A percentile compares a stretch with the other conserved stretches of the same genome.
phyloP scores from a whole-genome alignment of 2,113 vertebrate genomes.

The Strigops habroptila region DNA sequence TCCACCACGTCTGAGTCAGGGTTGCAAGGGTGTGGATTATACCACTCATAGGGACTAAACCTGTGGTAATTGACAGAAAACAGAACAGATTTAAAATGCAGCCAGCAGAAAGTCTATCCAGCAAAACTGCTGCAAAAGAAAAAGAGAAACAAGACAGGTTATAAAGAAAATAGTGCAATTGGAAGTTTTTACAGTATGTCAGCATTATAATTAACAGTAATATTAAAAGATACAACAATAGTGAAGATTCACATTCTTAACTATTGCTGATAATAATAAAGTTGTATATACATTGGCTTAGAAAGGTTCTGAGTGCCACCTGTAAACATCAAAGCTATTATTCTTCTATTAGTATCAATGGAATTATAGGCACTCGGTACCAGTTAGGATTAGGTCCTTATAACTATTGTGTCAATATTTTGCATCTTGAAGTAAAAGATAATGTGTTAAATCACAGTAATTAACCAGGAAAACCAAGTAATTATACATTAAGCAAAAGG shows the following conservation, averaged over 20 bases:
- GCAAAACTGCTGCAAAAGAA: slow-evolving; percentile 77
- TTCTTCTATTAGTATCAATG: not conserved
- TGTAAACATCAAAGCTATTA: not conserved
- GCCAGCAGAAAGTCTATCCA: slow-evolving; percentile 67
- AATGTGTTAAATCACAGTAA: not conserved
- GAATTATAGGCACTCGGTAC: not conserved
- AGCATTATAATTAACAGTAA: slow-evolving; percentile 17
- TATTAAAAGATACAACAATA: not conserved
- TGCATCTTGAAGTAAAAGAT: slow-evolving; percentile 17
- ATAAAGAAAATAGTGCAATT: slow-evolving; percentile 56
- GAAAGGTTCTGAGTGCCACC: not conserved
- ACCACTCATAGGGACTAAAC: slow-evolving; percentile 99
- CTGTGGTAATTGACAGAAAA: slow-evolving; percentile 89
- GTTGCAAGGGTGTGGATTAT: slow-evolving; percentile 99
- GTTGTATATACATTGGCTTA: not conserved
- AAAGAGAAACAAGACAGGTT: slow-evolving; percentile 75
- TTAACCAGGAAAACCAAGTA: not conserved
- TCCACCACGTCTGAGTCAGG: slow-evolving; percentile 99
- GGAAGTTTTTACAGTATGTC: slow-evolving; percentile 22
- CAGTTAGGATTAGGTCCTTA: not conserved
- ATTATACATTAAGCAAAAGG: not conserved
- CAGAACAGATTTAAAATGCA: slow-evolving; percentile 76
- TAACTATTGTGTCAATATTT: not conserved
- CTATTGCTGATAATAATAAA: not conserved
- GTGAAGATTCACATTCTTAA: not conserved